Conservation (phyloP, 1,140 invertebrate species). For the Thaumatotibia leucotreta region DNA sequence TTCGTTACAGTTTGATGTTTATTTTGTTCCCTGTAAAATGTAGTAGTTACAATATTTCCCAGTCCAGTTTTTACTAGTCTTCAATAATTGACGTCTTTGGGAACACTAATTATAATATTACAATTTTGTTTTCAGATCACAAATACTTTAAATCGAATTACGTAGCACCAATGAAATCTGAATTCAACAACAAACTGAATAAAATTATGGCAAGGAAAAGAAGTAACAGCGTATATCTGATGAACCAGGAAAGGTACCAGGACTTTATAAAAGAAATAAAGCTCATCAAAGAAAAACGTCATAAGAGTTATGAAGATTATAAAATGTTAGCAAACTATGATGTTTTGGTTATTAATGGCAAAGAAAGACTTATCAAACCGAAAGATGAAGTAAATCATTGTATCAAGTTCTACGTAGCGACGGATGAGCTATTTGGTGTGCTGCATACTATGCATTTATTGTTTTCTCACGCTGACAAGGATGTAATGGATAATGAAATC, state of each 20-base stretch:
- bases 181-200: constrained; percentile 48
- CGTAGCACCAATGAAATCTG: constrained; percentile 37
- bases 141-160: constrained; percentile 26
- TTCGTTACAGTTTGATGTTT: too few relatives aligned
- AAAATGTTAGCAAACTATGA: constrained; percentile 54
- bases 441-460: constrained; percentile 59
- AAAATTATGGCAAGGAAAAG: constrained; percentile 44
- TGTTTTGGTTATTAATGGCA: constrained; percentile 39
- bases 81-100: too few relatives aligned
- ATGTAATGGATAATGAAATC: constrained; percentile 41
- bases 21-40: too few relatives aligned
- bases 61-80: too few relatives aligned
- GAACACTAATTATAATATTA: not conserved
- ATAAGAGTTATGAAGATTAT: constrained; percentile 49
- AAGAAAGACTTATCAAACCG: constrained; percentile 42
- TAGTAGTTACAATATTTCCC: too few relatives aligned
- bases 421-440: constrained; percentile 47
- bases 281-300: constrained; percentile 35
- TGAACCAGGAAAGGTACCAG: constrained; percentile 35
- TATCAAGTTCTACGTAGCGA: constrained; percentile 51
- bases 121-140: constrained; percentile 25
- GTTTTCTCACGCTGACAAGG: constrained; percentile 44
- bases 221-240: constrained; percentile 46
- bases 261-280: constrained; percentile 50
- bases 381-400: constrained; percentile 27